Conservation (phyloP, 2,113 vertebrate species). For the Petroica traversi region DNA sequence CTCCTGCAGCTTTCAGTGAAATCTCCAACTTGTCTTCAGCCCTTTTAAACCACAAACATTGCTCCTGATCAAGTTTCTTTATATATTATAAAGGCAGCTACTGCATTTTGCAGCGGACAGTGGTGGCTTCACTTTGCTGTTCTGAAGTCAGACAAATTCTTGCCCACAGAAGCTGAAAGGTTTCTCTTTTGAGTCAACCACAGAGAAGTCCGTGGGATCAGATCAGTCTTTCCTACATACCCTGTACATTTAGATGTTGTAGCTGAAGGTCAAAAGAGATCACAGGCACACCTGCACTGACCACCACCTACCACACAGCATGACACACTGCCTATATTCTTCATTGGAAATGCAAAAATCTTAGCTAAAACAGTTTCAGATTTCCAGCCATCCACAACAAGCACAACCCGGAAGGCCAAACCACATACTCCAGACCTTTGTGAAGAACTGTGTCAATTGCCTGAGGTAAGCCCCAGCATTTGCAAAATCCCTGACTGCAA, state of each 20-base stretch:
- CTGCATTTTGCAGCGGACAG: not conserved
- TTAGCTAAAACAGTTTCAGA: not conserved
- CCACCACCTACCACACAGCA: too few species aligned
- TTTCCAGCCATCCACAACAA: not conserved
- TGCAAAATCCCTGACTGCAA: not conserved
- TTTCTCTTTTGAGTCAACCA: not conserved
- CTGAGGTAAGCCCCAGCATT: not conserved
- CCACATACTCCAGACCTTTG: not conserved
- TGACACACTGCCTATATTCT: not conserved
- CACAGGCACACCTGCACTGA: not conserved
- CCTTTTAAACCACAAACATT: not conserved
- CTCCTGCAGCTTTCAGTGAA: not conserved
- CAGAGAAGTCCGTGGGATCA: not conserved
- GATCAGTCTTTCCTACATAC: not conserved
- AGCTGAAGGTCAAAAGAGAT: not conserved
- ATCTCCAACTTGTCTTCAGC: not conserved
- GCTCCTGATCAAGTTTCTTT: not conserved
- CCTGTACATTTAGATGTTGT: not conserved
- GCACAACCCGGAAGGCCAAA: not conserved
- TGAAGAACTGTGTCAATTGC: not conserved
- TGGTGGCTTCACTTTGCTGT: not conserved
- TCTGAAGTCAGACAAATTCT: not conserved
- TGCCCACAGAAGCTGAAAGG: not conserved
- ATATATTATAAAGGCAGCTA: not conserved
- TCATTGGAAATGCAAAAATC: not conserved